Evolutionary conservation across 2,888 invertebrate species (phyloP).

Genomic region (Dugesia japonica): DNA sequence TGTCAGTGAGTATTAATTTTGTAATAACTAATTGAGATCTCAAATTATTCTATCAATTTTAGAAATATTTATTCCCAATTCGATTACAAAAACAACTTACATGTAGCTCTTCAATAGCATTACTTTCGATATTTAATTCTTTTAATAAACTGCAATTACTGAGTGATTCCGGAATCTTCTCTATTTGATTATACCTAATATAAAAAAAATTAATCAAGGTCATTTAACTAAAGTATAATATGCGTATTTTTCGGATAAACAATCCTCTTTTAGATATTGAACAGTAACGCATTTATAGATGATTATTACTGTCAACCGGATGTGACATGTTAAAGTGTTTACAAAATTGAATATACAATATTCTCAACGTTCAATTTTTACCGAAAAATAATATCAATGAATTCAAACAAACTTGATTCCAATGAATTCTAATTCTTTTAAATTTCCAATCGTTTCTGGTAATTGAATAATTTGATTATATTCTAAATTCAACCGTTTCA

Average conservation of each 20-base stretch:
- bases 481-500: neutral
- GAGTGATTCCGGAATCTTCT: neutral
- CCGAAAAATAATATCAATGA: neutral
- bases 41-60: no score
- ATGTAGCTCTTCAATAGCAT: neutral
- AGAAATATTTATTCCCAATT: no score
- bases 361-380: neutral
- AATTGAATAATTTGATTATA: neutral
- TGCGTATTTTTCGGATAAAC: neutral
- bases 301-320: neutral
- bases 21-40: no score
- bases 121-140: slow-evolving; percentile 7
- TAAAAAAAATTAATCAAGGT: neutral
- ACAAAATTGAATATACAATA: neutral
- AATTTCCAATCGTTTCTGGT: neutral
- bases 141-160: neutral
- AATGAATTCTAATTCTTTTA: slow-evolving; percentile 4
- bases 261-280: neutral
- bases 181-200: neutral
- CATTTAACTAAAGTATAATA: neutral
- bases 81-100: no score
- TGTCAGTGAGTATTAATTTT: no score
- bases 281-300: neutral
- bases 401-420: neutral
- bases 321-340: slow-evolving; percentile 15